Percentiles rank a stretch among this genome's conserved stretches.
phyloP scores from a whole-genome alignment of 92 coral and sea anemone species.

The Siderastrea siderea region DNA sequence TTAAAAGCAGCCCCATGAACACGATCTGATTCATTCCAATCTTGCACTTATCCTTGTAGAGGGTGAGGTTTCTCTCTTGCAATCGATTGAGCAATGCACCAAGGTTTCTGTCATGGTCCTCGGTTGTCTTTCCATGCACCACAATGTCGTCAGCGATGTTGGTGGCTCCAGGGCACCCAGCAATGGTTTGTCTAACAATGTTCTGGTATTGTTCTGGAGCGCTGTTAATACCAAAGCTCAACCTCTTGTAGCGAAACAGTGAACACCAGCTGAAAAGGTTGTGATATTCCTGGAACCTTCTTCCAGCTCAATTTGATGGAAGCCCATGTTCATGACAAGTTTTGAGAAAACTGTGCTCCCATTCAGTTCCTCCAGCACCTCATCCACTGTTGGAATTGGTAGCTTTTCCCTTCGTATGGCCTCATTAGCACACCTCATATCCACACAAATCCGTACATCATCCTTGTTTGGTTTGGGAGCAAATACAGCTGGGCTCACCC shows the following conservation, averaged over 20 bases:
- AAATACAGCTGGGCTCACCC: constrained; percentile 32
- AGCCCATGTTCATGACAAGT: too few relatives aligned
- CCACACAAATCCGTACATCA: constrained; percentile 22
- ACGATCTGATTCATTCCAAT: constrained; percentile 16
- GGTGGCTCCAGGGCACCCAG: too few relatives aligned
- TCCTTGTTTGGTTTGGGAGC: constrained; percentile 23
- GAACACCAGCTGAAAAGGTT: constrained; percentile 5
- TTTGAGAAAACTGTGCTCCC: too few relatives aligned
- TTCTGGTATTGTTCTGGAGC: too few relatives aligned
- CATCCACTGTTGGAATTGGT: constrained; percentile 10
- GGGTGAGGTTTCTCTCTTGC: constrained; percentile 28
- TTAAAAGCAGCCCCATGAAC: constrained; percentile 32
- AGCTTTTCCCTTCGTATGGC: constrained; percentile 33
- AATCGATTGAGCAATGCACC: too few relatives aligned
- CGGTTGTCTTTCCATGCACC: background rate
- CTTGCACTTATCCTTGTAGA: constrained; percentile 30
- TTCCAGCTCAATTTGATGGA: background rate
- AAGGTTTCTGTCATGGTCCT: constrained; percentile 18
- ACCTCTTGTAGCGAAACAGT: background rate
- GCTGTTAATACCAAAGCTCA: too few relatives aligned
- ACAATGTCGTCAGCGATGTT: constrained; percentile 17
- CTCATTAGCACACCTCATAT: constrained; percentile 23
- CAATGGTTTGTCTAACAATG: too few relatives aligned
- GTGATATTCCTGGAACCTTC: constrained; percentile 5
- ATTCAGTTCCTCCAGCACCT: background rate